Percentiles rank a stretch among this genome's conserved stretches.
These are phyloP conservation scores for Albula glossodonta DNA, from an alignment of 2,113 vertebrate genomes.

Conservation along the genomic window DNA sequence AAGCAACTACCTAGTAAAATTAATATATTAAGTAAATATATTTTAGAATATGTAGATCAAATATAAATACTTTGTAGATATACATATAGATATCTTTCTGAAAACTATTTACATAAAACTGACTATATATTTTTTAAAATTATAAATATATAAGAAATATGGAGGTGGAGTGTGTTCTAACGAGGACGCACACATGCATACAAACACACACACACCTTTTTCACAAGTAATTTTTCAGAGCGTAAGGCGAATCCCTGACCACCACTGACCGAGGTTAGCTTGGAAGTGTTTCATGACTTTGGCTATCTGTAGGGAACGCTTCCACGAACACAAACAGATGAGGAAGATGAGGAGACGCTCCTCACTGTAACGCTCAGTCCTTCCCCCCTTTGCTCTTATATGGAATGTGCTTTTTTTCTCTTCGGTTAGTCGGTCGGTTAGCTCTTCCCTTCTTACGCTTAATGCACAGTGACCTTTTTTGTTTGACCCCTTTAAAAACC, in stretches of 20 bases:
- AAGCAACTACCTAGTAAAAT: constrained; percentile 70
- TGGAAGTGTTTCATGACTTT: not conserved
- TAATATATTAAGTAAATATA: constrained; percentile 64
- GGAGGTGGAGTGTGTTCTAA: constrained; percentile 39
- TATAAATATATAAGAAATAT: constrained; percentile 63
- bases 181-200: constrained; percentile 12
- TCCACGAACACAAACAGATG: no score
- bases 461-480: not conserved
- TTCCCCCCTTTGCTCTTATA: not conserved
- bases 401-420: constrained; percentile 33
- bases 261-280: not conserved
- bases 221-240: not conserved
- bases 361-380: not conserved
- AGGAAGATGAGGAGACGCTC: not conserved
- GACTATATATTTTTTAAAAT: constrained; percentile 56
- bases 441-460: not conserved
- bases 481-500: not conserved
- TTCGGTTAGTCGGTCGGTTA: not conserved
- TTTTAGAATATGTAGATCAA: constrained; percentile 62
- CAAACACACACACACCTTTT: constrained; percentile 11
- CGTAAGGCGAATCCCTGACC: not conserved
- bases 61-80: constrained; percentile 76
- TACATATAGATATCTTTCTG: constrained; percentile 65
- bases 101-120: constrained; percentile 73
- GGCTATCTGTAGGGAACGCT: not conserved